Conservation (phyloP, 23 tunicate genomes). For the Styela clava region DNA sequence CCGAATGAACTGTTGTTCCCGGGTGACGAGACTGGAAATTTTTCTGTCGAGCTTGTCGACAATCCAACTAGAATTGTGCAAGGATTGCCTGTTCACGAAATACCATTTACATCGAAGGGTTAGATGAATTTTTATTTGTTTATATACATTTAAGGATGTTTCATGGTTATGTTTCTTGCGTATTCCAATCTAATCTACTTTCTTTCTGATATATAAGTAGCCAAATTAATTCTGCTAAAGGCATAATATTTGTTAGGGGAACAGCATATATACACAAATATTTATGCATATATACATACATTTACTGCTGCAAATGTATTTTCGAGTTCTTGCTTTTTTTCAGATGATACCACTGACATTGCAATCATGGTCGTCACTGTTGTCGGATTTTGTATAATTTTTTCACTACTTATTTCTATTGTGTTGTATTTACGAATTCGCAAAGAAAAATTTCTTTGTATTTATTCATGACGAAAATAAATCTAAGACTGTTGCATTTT, state of each 20-base stretch:
- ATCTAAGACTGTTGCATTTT: too few species aligned
- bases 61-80: neutral
- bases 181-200: too few species aligned
- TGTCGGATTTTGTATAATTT: neutral
- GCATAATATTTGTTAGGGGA: too few species aligned
- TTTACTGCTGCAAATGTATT: too few species aligned
- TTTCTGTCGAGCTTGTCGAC: neutral
- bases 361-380: neutral
- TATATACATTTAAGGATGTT: too few species aligned
- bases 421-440: neutral
- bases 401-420: neutral
- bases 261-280: too few species aligned
- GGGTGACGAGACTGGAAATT: neutral
- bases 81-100: neutral
- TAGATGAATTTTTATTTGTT: too few species aligned
- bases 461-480: neutral
- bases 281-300: too few species aligned
- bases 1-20: neutral
- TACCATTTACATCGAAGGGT: neutral
- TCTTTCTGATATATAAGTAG: too few species aligned
- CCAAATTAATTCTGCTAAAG: too few species aligned
- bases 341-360: neutral
- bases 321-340: too few species aligned
- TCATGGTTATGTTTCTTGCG: too few species aligned
- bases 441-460: neutral